phyloP scores from a whole-genome alignment of 2,888 invertebrate species.

The Nephrotoma guestfalica region DNA sequence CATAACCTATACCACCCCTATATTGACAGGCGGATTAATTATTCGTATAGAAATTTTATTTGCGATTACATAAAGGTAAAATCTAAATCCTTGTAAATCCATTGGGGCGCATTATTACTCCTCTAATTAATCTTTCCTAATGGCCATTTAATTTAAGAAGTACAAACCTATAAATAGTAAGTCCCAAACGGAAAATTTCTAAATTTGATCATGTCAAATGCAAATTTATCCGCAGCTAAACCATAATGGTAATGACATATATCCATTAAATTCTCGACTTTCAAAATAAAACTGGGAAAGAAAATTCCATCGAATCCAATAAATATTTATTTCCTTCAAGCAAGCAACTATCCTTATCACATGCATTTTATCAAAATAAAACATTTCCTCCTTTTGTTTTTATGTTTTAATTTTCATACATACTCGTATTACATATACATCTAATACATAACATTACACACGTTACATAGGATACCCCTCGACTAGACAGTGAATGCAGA shows the following conservation, averaged over 20 bases:
- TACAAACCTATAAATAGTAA: neutral
- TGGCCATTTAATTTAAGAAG: neutral
- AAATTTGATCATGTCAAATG: neutral
- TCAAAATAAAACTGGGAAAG: neutral
- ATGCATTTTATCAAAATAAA: neutral
- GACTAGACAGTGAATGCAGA: neutral
- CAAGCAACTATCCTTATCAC: neutral
- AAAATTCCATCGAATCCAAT: neutral
- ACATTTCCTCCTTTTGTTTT: neutral
- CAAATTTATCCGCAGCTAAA: neutral
- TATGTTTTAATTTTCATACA: neutral
- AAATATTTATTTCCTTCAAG: neutral
- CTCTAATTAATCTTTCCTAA: neutral
- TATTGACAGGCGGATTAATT: neutral
- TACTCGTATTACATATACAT: neutral
- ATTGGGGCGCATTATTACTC: neutral
- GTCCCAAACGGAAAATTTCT: neutral
- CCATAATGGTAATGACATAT: neutral
- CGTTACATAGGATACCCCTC: neutral
- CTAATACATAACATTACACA: neutral
- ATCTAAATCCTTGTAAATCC: neutral
- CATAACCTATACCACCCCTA: neutral
- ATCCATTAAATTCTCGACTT: neutral
- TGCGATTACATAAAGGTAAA: neutral
- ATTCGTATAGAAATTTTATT: neutral